Evolutionary conservation across 2,888 invertebrate genomes (phyloP), one percentile per base, ranked within the genome.

Genomic region (Eupithecia inturbata): DNA sequence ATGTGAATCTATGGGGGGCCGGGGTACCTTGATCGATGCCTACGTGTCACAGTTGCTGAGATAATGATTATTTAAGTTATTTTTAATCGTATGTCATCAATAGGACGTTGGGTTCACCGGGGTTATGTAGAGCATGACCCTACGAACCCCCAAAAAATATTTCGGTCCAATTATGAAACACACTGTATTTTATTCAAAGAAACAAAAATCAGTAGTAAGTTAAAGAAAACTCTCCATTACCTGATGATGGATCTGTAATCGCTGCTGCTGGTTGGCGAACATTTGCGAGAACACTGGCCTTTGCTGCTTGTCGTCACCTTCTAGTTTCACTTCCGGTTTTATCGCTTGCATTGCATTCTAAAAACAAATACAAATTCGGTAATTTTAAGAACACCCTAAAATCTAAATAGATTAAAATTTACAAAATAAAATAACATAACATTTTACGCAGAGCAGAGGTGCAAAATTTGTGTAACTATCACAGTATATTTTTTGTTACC

Each of bases 251-350:
- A 72, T 64, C 36, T 68, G 71, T 22, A 71, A 68, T 60, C 89
- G 14, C 86, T 89, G 88, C 63, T 88, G 84, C 36, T 87, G 88
- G 70, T 90, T 78, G 19, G 84, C 77, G 67, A 85, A 85, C 82
- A 85, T 83, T 75, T 82, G 83, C 70, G 83, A 74, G 75, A 85
- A 85, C 72, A 84, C 82, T 26, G 83, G 79, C 71, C 85, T 74
- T 62, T 83, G 86, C 9, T 83, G 87, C 74, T 92, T 91, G 12
- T 92, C 93, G 0, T 91, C 92, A 5, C 82, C 79, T 75, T 94
- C 94, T 19, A 91, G 77, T 77, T 94, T 94, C 78, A 93, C 90
- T 75, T 94, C 94, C 0, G 91, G 87, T 80, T 93, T 94, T 69
- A 93, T 92, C 1, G 88, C 88, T 81, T 92, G 92, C 88, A 93